phyloP scores from a whole-genome alignment of 1,140 invertebrate genomes.

The Melanaphis sacchari region DNA sequence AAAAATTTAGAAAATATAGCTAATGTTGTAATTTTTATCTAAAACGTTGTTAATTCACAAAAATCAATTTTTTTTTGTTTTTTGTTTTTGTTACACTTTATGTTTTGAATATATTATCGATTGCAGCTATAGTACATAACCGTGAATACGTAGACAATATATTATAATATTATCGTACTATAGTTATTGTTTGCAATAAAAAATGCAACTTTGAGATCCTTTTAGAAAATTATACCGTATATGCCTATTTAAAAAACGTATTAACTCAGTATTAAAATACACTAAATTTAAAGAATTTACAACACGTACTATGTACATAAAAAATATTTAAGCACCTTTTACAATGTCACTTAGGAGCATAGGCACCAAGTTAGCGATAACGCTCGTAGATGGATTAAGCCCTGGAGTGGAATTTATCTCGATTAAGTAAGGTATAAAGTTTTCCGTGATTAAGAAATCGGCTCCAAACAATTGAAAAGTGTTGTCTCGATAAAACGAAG shows the following conservation, averaged over 20 bases:
- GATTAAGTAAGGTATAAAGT: slow-evolving; percentile 89
- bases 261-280: not conserved
- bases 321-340: slow-evolving; percentile 73
- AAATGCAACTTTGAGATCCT: too few species aligned
- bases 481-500: slow-evolving; percentile 85
- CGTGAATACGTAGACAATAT: too few species aligned
- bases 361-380: slow-evolving; percentile 84
- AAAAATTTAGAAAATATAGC: too few species aligned
- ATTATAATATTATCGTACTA: too few species aligned
- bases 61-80: too few species aligned
- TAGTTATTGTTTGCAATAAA: too few species aligned
- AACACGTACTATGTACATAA: not conserved
- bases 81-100: too few species aligned
- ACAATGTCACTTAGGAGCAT: slow-evolving; percentile 89
- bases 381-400: slow-evolving; percentile 85
- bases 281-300: not conserved
- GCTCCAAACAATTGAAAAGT: slow-evolving; percentile 93
- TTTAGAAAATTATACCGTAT: too few species aligned
- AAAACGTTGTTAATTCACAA: too few species aligned
- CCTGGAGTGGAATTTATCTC: slow-evolving; percentile 95
- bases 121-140: too few species aligned
- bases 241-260: not conserved
- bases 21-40: too few species aligned
- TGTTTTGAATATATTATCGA: too few species aligned
- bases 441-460: slow-evolving; percentile 89